A percentile compares a stretch with the other conserved stretches of the same genome.
Evolutionary conservation across 2,113 vertebrate species (phyloP).

Genomic region (chimpanzee (Pan troglodytes)): NHGRI_mPanTro3-v2.1_pri NC_086015.1:135028501-135029000

Average conservation of each 20-base stretch:
- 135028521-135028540: neutral
- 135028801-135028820: neutral
- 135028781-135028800: neutral
- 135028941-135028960: neutral
- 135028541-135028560: neutral
- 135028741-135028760: neutral
- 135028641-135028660: neutral
- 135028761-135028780: neutral
- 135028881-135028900: neutral
- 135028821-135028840: neutral
- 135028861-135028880: neutral
- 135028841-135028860: neutral
- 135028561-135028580: too few species aligned
- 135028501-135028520: neutral
- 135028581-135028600: neutral
- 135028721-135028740: neutral
- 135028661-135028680: neutral
- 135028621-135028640: neutral
- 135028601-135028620: neutral
- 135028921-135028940: neutral
- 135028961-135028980: neutral
- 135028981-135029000: neutral
- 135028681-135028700: neutral
- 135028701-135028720: neutral
- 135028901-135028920: slow-evolving; percentile 16